Conservation (phyloP, 2,888 invertebrate genomes). For the Prosapia bicincta region DNA sequence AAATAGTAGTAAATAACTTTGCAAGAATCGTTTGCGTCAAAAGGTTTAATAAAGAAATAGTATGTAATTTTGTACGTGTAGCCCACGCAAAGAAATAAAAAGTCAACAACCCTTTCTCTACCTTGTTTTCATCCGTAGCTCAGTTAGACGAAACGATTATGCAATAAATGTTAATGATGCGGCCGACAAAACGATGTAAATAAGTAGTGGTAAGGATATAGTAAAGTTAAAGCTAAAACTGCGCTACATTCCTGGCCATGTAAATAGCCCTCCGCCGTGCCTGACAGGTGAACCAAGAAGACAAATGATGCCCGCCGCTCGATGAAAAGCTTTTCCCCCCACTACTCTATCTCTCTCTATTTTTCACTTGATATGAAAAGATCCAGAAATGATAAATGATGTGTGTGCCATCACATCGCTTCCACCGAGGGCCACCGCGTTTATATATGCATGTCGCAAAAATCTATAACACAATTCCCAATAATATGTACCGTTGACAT, state of each 20-base stretch:
- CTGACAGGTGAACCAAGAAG: conserved; percentile 18
- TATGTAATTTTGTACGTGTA: no score
- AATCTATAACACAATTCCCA: conserved; percentile 23
- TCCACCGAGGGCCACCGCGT: conserved; percentile 1
- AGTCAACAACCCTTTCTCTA: no score
- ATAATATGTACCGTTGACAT: conserved; percentile 17
- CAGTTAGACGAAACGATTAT: no score
- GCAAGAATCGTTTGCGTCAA: no score
- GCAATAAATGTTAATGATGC: no score
- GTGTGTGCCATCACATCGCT: conserved; percentile 22
- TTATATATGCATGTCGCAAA: conserved; percentile 15
- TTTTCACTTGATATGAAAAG: conserved; percentile 33
- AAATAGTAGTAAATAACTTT: no score
- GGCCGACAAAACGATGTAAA: no score
- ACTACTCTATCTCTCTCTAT: conserved; percentile 27
- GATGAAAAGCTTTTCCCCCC: conserved; percentile 17
- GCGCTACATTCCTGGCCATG: background rate
- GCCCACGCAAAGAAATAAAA: no score
- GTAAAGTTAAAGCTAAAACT: no score
- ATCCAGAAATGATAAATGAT: conserved; percentile 30
- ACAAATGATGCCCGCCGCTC: conserved; percentile 17
- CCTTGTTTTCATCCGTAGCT: no score
- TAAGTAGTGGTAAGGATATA: no score
- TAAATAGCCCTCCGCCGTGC: conserved; percentile 8
- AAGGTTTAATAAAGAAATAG: no score